phyloP scores from a whole-genome alignment of 2,113 vertebrate genomes.

The Drymodes brunneopygia region DNA sequence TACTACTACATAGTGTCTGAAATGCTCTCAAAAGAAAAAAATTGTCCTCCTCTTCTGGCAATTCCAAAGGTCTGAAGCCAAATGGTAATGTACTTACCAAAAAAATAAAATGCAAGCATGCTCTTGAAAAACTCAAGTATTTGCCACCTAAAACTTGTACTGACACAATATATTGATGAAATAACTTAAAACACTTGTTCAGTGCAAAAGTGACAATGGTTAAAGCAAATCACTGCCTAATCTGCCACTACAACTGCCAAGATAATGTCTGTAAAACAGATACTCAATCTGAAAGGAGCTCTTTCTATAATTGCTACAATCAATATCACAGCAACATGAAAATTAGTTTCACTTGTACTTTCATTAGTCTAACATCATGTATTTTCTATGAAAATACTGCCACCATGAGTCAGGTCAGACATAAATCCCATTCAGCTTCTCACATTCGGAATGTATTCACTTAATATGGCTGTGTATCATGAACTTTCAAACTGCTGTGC shows the following conservation, averaged over 20 bases:
- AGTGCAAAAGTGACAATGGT: neutral
- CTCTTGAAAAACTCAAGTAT: neutral
- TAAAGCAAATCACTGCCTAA: neutral
- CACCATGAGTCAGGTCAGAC: neutral
- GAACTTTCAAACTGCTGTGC: neutral
- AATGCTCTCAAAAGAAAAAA: neutral
- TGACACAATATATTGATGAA: neutral
- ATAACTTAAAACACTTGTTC: neutral
- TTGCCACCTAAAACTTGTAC: neutral
- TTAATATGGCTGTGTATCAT: neutral
- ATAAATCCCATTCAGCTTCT: neutral
- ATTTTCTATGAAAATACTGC: conserved; percentile 21
- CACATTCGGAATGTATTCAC: neutral
- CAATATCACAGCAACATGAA: neutral
- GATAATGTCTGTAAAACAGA: neutral
- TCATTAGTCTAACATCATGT: neutral
- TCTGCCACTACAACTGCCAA: neutral
- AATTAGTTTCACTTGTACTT: neutral
- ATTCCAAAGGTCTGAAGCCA: neutral
- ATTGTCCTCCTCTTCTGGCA: neutral
- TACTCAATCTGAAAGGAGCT: neutral
- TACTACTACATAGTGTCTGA: neutral
- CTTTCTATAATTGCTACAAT: neutral
- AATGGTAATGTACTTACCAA: neutral
- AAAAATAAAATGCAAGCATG: neutral